phyloP scores from a whole-genome alignment of 2,888 invertebrate species.

The Ashinkailepas kermadecensis region DNA sequence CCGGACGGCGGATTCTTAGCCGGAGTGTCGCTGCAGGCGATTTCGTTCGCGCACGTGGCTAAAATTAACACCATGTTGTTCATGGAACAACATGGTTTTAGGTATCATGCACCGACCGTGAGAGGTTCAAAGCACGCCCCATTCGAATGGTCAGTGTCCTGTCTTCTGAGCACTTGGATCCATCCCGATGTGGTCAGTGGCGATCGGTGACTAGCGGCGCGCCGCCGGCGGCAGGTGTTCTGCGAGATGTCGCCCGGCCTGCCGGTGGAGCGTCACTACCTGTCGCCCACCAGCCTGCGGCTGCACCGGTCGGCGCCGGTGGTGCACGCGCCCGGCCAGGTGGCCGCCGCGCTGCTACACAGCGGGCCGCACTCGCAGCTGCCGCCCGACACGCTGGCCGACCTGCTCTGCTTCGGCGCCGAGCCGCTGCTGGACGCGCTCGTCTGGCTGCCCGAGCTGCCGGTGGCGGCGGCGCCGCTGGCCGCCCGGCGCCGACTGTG shows the following conservation, averaged over 20 bases:
- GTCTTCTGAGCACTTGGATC: no score
- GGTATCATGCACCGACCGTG: no score
- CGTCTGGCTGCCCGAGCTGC: not conserved
- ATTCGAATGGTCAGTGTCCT: no score
- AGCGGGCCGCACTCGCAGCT: slow-evolving; percentile 42
- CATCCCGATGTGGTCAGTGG: no score
- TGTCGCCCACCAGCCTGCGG: slow-evolving; percentile 54
- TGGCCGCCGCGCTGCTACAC: slow-evolving; percentile 44
- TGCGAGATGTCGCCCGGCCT: slow-evolving; percentile 60
- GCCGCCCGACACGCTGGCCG: slow-evolving; percentile 50
- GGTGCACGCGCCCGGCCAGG: slow-evolving; percentile 39
- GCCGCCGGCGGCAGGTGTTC: slow-evolving; percentile 46
- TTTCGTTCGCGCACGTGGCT: no score
- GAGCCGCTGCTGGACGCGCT: slow-evolving; percentile 42
- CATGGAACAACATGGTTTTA: no score
- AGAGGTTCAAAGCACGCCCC: no score
- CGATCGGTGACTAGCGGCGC: no score
- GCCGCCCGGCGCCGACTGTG: not conserved
- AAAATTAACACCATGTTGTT: no score
- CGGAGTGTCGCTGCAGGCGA: no score
- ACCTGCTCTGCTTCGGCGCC: slow-evolving; percentile 53
- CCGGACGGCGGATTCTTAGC: no score
- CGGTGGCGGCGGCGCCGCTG: not conserved
- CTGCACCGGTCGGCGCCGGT: slow-evolving; percentile 39
- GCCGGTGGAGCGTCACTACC: slow-evolving; percentile 55